Conservation (phyloP, 2,797 vertebrate species). For the Graptemys geographica region DNA sequence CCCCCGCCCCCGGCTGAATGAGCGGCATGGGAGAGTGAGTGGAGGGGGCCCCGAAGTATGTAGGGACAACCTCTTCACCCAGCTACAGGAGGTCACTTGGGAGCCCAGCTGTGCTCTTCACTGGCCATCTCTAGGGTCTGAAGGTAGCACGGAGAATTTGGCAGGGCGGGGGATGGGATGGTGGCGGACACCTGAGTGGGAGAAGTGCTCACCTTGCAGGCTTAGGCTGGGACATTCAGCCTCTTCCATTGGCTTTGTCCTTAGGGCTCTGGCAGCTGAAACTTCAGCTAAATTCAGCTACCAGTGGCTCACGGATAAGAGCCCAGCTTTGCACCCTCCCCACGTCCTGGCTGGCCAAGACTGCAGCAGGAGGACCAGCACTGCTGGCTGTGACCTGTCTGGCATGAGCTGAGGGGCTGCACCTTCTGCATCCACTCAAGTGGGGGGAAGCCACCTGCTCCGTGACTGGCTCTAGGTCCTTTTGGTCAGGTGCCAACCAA, state of each 20-base stretch:
- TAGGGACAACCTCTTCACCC: neutral
- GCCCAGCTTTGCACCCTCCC: neutral
- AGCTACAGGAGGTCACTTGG: neutral
- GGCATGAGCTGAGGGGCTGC: neutral
- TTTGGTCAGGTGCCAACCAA: too few species aligned
- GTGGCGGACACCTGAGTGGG: neutral
- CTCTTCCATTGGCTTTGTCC: neutral
- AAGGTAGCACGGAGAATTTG: neutral
- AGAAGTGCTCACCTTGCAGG: neutral
- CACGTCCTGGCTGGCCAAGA: neutral
- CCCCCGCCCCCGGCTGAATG: too few species aligned
- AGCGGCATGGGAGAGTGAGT: neutral
- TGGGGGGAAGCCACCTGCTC: neutral
- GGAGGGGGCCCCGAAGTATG: neutral
- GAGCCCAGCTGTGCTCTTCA: neutral
- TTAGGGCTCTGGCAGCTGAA: neutral
- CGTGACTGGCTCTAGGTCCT: neutral
- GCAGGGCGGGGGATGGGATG: neutral
- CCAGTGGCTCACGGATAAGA: rapidly evolving
- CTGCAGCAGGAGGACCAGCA: neutral
- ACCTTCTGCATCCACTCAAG: neutral
- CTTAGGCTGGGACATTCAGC: neutral
- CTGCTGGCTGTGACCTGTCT: neutral
- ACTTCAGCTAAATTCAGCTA: neutral
- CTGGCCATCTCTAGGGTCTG: neutral